A percentile compares a stretch with the other conserved stretches of the same genome.
Evolutionary conservation across 1,140 invertebrate genomes (phyloP).

Genomic region (Procambarus clarkii): DNA sequence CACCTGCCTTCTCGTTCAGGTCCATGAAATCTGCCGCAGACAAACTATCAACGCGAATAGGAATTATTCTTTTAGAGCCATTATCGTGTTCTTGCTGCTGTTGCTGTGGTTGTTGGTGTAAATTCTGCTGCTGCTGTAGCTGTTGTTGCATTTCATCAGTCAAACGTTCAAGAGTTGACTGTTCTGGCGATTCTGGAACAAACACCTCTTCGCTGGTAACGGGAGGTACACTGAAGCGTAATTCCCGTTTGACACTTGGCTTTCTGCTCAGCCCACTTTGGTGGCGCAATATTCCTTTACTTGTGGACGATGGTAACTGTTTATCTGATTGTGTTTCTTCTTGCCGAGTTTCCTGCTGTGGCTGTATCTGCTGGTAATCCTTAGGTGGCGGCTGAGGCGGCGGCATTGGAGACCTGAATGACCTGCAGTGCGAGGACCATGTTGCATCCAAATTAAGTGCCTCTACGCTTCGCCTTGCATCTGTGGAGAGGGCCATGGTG

Average conservation of each 20-base stretch:
- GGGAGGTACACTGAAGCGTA: conserved; percentile 71
- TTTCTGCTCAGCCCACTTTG: conserved; percentile 57
- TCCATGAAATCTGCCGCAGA: conserved; percentile 64
- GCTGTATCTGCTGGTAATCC: neutral
- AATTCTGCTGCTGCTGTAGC: neutral
- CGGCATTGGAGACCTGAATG: conserved; percentile 24
- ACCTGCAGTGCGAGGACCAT: conserved; percentile 53
- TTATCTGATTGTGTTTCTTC: conserved; percentile 27
- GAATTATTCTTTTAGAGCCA: conserved; percentile 30
- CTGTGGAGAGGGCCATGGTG: conserved; percentile 17
- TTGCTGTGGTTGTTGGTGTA: conserved; percentile 25
- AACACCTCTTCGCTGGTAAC: conserved; percentile 71
- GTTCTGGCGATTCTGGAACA: conserved; percentile 70
- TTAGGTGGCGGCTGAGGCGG: neutral
- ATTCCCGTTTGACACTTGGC: conserved; percentile 70
- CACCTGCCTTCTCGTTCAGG: conserved; percentile 38
- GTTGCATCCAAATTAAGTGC: conserved; percentile 64
- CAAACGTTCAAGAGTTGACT: conserved; percentile 43
- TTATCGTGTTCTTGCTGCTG: conserved; percentile 1
- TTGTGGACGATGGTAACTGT: conserved; percentile 35
- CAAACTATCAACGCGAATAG: conserved; percentile 60
- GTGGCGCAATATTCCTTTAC: conserved; percentile 69
- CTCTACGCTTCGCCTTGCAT: conserved; percentile 46
- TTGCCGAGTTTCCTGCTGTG: neutral
- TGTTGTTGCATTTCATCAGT: conserved; percentile 14